Conservation (phyloP, 2,888 invertebrate species). For the Lepidochitona cinerea region DNA sequence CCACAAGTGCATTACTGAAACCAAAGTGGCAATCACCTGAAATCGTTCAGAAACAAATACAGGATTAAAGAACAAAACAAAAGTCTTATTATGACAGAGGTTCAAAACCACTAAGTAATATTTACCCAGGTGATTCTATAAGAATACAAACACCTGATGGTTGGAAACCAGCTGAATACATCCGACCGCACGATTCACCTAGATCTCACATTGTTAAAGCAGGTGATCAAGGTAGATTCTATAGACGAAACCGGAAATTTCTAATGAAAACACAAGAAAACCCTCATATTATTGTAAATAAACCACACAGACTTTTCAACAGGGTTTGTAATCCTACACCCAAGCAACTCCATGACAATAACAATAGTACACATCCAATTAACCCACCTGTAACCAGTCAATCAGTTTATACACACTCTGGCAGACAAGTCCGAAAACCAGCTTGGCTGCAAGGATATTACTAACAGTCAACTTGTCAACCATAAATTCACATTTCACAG, state of each 20-base stretch:
- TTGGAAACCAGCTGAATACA: neutral
- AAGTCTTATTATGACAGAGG: constrained; percentile 2
- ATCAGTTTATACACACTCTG: too few relatives aligned
- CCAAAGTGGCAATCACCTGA: neutral
- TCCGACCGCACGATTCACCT: neutral
- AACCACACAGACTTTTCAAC: too few relatives aligned
- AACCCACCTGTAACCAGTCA: too few relatives aligned
- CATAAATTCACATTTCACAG: too few relatives aligned
- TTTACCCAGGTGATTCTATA: neutral
- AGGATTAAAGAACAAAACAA: neutral
- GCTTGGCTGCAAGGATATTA: too few relatives aligned
- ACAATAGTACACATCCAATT: too few relatives aligned
- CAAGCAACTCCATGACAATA: too few relatives aligned
- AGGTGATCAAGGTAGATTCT: neutral
- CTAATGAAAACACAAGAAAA: neutral
- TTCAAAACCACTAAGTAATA: neutral
- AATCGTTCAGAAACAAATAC: neutral
- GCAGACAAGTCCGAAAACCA: too few relatives aligned
- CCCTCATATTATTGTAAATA: too few relatives aligned
- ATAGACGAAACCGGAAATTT: neutral
- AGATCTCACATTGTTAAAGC: neutral
- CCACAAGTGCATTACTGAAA: neutral
- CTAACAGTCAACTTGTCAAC: too few relatives aligned
- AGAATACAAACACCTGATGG: neutral
- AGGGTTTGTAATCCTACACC: too few relatives aligned